Conservation (phyloP, 1,140 invertebrate species). For the Conus ventricosus region DNA sequence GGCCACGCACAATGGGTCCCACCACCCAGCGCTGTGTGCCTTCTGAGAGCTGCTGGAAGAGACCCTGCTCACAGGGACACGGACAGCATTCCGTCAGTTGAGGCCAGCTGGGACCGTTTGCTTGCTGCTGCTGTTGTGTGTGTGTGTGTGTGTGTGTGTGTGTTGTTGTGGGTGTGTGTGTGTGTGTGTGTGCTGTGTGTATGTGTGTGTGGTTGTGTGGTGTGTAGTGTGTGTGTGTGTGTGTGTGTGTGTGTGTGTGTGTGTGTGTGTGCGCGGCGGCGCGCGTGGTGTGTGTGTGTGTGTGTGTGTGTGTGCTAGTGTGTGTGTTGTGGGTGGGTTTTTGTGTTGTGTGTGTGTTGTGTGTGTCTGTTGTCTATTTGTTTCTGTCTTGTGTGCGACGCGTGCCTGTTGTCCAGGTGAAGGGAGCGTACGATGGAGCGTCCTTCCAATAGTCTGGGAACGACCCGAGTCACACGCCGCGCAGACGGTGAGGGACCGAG, state of each 20-base stretch:
- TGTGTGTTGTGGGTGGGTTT: not conserved
- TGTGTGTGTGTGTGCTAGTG: too few relatives aligned
- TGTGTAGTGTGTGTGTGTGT: too few relatives aligned
- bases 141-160: too few relatives aligned
- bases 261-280: not conserved
- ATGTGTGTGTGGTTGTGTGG: too few relatives aligned
- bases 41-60: slow-evolving; percentile 95
- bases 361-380: not conserved
- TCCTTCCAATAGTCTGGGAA: not conserved
- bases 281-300: too few relatives aligned
- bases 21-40: slow-evolving; percentile 91
- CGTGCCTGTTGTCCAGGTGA: not conserved
- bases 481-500: not conserved
- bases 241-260: not conserved
- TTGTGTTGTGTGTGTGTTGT: not conserved
- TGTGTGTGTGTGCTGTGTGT: too few relatives aligned
- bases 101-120: too few relatives aligned
- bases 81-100: slow-evolving; percentile 91
- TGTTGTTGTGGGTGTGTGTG: too few relatives aligned
- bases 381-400: not conserved
- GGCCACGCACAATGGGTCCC: slow-evolving; percentile 87
- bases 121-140: too few relatives aligned
- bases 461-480: not conserved
- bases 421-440: not conserved
- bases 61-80: slow-evolving; percentile 81